Conservation (phyloP, 2,888 invertebrate species). For the Clitarchus hookeri region DNA sequence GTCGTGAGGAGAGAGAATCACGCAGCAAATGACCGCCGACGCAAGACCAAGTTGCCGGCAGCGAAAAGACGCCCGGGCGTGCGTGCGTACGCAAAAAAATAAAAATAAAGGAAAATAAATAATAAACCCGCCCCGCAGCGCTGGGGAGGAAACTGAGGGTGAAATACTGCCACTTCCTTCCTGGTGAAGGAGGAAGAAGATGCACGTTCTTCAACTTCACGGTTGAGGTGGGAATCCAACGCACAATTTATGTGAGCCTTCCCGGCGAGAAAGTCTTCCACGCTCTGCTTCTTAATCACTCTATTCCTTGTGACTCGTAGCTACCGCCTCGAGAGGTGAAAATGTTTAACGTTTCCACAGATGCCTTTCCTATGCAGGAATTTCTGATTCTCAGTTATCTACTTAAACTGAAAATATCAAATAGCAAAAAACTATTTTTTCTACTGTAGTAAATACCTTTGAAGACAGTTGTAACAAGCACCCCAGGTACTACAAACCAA, state of each 20-base stretch:
- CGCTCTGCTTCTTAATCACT: not conserved
- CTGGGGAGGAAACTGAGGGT: not conserved
- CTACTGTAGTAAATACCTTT: too few species aligned
- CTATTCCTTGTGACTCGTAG: not conserved
- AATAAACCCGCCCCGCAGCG: not conserved
- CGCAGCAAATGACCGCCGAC: not conserved
- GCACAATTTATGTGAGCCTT: not conserved
- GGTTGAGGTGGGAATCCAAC: not conserved
- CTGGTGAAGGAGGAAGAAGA: not conserved
- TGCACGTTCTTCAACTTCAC: not conserved
- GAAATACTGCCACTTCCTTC: slow-evolving; percentile 1
- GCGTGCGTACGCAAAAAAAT: not conserved
- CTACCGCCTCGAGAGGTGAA: not conserved
- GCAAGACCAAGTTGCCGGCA: not conserved
- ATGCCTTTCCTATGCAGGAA: too few species aligned
- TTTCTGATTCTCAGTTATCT: too few species aligned
- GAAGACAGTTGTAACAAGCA: too few species aligned
- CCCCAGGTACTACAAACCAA: too few species aligned
- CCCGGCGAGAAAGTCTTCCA: not conserved
- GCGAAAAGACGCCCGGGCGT: not conserved
- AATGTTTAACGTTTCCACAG: not conserved
- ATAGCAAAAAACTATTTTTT: too few species aligned
- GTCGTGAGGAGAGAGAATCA: too few species aligned
- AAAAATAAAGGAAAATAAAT: not conserved
- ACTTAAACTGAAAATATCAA: too few species aligned